Base-by-base conservation (phyloP, 2,797 vertebrate genomes). In the Eutrigla gurnardus region DNA sequence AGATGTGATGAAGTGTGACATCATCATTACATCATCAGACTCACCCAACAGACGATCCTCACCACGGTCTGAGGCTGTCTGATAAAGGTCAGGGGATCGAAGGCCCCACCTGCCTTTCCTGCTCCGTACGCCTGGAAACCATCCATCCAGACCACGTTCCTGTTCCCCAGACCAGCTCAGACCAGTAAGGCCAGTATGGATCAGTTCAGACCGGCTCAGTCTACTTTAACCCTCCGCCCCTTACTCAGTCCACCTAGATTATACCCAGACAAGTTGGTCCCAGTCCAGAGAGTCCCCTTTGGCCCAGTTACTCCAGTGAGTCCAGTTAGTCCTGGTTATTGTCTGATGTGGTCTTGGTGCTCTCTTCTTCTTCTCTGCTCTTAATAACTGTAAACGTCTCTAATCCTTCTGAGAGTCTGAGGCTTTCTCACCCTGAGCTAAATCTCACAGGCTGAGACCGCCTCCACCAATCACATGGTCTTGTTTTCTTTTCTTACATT, bases 111-210 rank as follows among this genome's bases (percentile, higher is more conserved):
- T 1, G 58, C 58, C 58, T 60, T 60, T n/a, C 58, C 39, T 1
- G 58, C 58, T 18, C 58, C 58, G 13, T 60, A 60, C 4, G 58
- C 58, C 18, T 60, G 58, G 58, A 60, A 60, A 14, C 58, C 58
- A 4, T 60, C 58, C 58, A 60, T 60, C 18, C 40, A 60, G 58
- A 43, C 58, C 58, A 43, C 58, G 25, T 49, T 49, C 47, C 47
- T 53, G 52, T 33, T 33, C 52, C 50, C 6, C 47, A 18, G 36
- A 59, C 5, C 37, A 25, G 37, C 11, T 40, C 10, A 12, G 55
- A 59, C 57, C 6, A 40, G 36, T 59, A 55, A 3, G 33, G 53
- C 52, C 52, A 54, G 45, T 12, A 49, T 2, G 7, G 17, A 49
- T 15, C 45, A 46, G 52, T 33, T 36, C 35, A 55, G 53, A 7